Conservation (phyloP, 2,888 invertebrate species). For the Brachycybe producta region DNA sequence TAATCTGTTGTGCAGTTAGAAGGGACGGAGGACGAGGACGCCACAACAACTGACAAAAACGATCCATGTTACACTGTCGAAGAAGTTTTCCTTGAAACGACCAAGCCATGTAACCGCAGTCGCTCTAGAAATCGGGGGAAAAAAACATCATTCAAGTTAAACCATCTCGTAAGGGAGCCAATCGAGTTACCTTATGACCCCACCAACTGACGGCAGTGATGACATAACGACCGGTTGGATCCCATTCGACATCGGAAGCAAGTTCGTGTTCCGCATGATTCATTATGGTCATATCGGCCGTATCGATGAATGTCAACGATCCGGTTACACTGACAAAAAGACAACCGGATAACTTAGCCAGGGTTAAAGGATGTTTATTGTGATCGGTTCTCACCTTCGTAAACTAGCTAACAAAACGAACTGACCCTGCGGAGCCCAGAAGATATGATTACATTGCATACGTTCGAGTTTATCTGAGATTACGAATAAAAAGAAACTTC, state of each 20-base stretch:
- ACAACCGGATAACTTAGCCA: background rate
- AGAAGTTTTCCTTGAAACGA: conserved; percentile 80
- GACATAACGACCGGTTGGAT: conserved; percentile 95
- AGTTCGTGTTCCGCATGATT: conserved; percentile 81
- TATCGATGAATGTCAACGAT: conserved; percentile 86
- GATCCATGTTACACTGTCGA: conserved; percentile 72
- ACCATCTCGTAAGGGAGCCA: background rate
- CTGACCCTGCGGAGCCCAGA: conserved; percentile 93
- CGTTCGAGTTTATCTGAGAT: conserved; percentile 49
- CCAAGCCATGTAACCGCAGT: conserved; percentile 89
- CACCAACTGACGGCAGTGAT: conserved; percentile 89
- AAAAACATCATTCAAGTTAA: background rate
- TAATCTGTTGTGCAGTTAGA: conserved; percentile 64
- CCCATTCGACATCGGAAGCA: conserved; percentile 96
- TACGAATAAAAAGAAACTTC: conserved; percentile 1
- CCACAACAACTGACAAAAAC: conserved; percentile 91
- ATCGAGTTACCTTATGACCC: conserved; percentile 66
- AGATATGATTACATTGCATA: conserved; percentile 70
- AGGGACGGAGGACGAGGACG: conserved; percentile 82
- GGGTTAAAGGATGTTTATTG: background rate
- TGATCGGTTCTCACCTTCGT: conserved; percentile 36
- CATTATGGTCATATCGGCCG: conserved; percentile 91
- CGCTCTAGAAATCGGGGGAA: conserved; percentile 35
- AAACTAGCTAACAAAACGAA: conserved; percentile 88
- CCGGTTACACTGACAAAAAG: conserved; percentile 52